Evolutionary conservation across 2,113 vertebrate species (phyloP), one percentile per base, ranked within the genome.

Genomic region (Choloepus hoffmanni): DNA sequence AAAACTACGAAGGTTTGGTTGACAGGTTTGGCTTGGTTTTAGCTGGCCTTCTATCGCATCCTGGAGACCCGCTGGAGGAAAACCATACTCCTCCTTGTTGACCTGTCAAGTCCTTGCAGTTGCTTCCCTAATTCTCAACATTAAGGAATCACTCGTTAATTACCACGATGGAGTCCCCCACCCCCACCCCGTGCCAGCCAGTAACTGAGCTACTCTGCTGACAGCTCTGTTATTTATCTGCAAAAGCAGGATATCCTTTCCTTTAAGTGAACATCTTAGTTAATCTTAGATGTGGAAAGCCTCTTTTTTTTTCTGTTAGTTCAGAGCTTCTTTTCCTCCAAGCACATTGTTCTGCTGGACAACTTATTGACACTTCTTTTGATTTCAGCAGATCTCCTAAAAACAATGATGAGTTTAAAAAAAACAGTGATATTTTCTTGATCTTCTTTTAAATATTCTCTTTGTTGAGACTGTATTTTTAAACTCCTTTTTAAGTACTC

Each of bases 381-480:
- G 50, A 33, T 72, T 89, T 53, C 58, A 23, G 28, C 36, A 19
- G 23, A 6, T 62, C 30, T 92, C 70, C 60, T 86, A 55, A 86
- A 86, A 81, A 85, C 43, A 79, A n/a, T 45, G 53, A 2, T 63
- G 33, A 36, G 13, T 50, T 87, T 68, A 81, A 21, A 43, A 36
- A 86, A 53, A 63, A 63, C 82, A 9, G 36, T 48, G 26, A 23
- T 28, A 30, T 76, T 82, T 70, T 26, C n/a, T 78, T 70, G 50
- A 26, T 76, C 0, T 2, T 84, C 15, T 88, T 73, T 40, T 30
- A 74, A 74, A 45, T 85, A 40, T 85, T 93, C 88, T 30, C 76
- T 91, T 58, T 43, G 40, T 72, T 23, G 60, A 76, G 40, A 68
- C 13, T 76, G 10, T 48, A 55, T 70, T 94, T 92, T 96, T 78